Evolutionary conservation across 2,113 vertebrate species (phyloP), one percentile per base, ranked within the genome.

Genomic region (Camelus bactrianus): DNA sequence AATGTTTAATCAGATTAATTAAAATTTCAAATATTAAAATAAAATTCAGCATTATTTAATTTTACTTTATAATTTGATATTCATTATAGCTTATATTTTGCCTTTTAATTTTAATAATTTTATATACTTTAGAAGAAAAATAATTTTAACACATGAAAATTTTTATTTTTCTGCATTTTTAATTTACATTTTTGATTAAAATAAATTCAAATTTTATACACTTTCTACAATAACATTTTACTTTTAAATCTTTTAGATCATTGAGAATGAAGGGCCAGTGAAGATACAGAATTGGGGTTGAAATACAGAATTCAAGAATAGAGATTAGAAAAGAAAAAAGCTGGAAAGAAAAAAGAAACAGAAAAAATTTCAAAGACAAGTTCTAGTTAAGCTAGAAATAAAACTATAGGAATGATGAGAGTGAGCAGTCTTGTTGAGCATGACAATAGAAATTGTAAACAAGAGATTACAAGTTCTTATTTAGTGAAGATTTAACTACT

Each of bases 1-100:
- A 77, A 70, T 50, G 26, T 73, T 92, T 89, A 94, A 54, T 93
- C 50, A 87, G 32, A 30, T 42, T 81, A 54, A 48, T 86, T 92
- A 83, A 9, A 54, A 46, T 95, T 88, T 81, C 8, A 94, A 95
- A 82, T 56, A 46, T 26, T 91, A 64, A 94, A 84, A 87, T 87
- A 48, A 81, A 96, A 88, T 89, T 89, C 24, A 73, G 20, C 19
- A 73, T 82, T 70, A 64, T 76, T 95, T 93, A 88, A 86, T 60
- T 84, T 96, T 76, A 7, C 56, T 89, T 97, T 73, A 77, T 87
- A 86, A 82, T 90, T 92, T 87, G 24, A 67, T 79, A 82, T 82
- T 80, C 8, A 73, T 26, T 86, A 67, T 38, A 46, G 2, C 10
- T 93, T 85, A 30, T 54, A 72, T 48, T 91, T 80, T 87, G n/a